These are phyloP conservation scores for Gymnocypris eckloni DNA, from an alignment of 2,797 vertebrate species.

Conservation along the genomic window DNA sequence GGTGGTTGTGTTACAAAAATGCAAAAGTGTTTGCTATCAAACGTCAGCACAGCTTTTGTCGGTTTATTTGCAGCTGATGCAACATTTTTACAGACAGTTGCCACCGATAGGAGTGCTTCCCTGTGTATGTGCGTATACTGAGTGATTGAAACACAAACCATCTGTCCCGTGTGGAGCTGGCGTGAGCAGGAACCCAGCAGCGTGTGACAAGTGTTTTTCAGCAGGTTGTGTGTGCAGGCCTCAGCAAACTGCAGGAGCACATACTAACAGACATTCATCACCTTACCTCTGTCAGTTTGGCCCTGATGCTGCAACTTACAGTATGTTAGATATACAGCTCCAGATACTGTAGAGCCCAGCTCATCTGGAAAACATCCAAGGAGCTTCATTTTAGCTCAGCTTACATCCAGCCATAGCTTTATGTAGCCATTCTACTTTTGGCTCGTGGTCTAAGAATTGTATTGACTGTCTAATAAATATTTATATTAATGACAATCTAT, in stretches of 20 bases:
- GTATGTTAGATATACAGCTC: background rate
- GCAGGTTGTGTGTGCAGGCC: constrained; percentile 35
- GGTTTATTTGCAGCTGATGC: background rate
- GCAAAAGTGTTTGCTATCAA: background rate
- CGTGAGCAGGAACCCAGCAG: constrained; percentile 36
- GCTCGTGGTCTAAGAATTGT: background rate
- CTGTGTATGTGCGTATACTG: constrained; percentile 18
- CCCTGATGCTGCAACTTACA: background rate
- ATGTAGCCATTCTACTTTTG: background rate
- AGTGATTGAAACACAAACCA: constrained; percentile 43
- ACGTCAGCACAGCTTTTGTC: background rate
- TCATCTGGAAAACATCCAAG: background rate
- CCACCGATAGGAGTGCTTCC: background rate
- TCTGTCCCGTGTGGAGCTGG: constrained; percentile 45
- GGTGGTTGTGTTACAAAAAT: background rate
- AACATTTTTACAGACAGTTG: background rate
- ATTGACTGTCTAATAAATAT: background rate
- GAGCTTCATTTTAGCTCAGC: background rate
- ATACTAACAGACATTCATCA: constrained; percentile 38
- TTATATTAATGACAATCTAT: background rate
- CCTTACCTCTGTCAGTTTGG: constrained; percentile 30
- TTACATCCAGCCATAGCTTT: background rate
- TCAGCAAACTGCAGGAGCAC: constrained; percentile 34
- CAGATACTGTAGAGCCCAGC: background rate
- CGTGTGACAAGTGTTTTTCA: constrained; percentile 52